Percentiles rank a stretch among this genome's conserved stretches.
phyloP scores from a whole-genome alignment of 53 echinoderm and acorn worm genomes.

The Temnopleurus reevesii region DNA sequence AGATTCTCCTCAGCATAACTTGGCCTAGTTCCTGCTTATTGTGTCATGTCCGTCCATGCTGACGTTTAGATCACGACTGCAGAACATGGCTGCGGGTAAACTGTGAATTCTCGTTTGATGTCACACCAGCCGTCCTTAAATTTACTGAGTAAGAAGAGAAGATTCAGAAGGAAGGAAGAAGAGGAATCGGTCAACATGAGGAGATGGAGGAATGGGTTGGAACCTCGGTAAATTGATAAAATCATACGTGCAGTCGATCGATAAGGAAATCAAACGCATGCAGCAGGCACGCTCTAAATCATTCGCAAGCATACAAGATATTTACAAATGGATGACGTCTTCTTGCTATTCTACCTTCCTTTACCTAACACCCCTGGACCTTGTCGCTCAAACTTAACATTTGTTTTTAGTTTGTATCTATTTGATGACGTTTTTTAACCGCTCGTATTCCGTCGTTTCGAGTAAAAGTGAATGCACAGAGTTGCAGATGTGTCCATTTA shows the following conservation, averaged over 20 bases:
- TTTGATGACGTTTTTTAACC: no score
- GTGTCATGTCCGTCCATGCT: no score
- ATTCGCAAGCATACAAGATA: constrained; percentile 26
- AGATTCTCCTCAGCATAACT: neutral
- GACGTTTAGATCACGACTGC: no score
- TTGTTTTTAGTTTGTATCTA: no score
- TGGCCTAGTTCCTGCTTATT: neutral
- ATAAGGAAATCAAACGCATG: constrained; percentile 36
- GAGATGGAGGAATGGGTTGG: neutral
- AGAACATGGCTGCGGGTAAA: neutral
- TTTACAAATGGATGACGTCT: constrained; percentile 20
- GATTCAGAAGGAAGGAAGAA: neutral
- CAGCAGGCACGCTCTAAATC: neutral
- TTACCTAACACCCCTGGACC: no score
- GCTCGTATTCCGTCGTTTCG: no score
- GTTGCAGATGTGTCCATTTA: no score
- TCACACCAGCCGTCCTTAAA: neutral
- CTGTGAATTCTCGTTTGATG: neutral
- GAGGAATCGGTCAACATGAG: neutral
- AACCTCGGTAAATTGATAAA: constrained; percentile 39
- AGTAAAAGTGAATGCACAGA: no score
- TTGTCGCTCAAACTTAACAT: no score
- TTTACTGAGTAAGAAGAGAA: neutral
- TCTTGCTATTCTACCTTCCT: neutral
- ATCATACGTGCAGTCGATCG: constrained; percentile 26